Conservation (phyloP, 2,113 vertebrate genomes). For the Mus pahari region DNA sequence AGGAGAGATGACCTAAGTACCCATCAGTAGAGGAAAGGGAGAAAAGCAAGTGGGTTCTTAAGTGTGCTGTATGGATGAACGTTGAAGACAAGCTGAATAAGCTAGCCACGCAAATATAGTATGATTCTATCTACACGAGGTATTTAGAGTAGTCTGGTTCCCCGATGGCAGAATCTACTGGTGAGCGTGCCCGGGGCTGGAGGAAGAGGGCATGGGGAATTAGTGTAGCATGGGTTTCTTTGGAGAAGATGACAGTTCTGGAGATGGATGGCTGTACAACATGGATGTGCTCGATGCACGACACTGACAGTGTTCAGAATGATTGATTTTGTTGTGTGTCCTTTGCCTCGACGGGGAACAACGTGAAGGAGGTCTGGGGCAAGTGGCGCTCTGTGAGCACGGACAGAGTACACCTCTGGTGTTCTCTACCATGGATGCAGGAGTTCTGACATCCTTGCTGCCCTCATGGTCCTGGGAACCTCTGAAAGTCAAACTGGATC, state of each 20-base stretch:
- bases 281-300: background rate
- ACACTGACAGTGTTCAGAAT: background rate
- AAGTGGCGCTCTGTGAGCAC: background rate
- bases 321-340: background rate
- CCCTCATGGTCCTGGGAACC: background rate
- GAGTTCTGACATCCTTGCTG: background rate
- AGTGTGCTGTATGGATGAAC: background rate
- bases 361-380: background rate
- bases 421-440: background rate
- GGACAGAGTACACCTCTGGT: background rate
- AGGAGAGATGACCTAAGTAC: background rate
- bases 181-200: background rate
- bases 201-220: background rate
- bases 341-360: background rate
- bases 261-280: background rate
- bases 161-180: background rate
- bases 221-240: rapidly evolving
- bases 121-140: no score
- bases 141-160: background rate
- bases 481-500: background rate
- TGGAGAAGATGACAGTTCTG: background rate
- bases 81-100: background rate
- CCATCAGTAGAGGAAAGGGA: background rate
- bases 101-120: no score
- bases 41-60: background rate